Base-by-base conservation (phyloP, 1,140 invertebrate genomes). In the Atta texana region DNA sequence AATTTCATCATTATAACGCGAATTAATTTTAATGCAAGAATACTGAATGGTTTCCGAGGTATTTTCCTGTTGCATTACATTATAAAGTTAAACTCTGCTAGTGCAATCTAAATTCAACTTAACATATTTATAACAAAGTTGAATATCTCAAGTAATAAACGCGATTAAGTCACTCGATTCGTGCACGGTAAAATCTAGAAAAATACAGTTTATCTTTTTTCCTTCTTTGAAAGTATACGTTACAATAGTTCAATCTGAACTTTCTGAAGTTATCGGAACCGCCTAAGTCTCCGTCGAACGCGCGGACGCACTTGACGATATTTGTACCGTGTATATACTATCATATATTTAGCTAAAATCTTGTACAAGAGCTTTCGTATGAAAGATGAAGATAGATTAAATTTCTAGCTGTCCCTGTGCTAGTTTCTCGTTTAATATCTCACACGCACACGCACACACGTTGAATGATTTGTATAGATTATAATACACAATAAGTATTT, bases 201-300 rank as follows among this genome's bases (percentile, higher is more conserved):
- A 94, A 94, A 94, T 94, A 94, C 93, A 92, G 89, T 93, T 90
- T 94, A 91, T 92, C 85, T 88, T 85, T 72, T 72, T 77, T 91
- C 49, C 57, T 57, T 74, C 24, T 49, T 84, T 28, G 21, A 74
- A 39, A 69, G 14, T 53, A 39, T 71, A 21, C 21, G 24, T 39
- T 34, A 68, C 39, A 64, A 63, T 12, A 51, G 31, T 49, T 31
- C 14, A 24, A 24, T 21, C n/a, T 31, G n/a, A 24, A 61, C 14
- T 12, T 55, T 85, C 1, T 34, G 21, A n/a, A 39, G 49, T 68
- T 31, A 81, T 12, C 14, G n/a, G 51, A 88, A 77, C n/a, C 57
- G 57, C 4, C 64, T 89, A 44, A 66, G 28, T n/a, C 34, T 80
- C 31, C 31, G 6, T 71, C 66, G 28, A 53, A 12, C 63, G 44